These are phyloP conservation scores for Cheumatopsyche charites DNA, from an alignment of 1,140 invertebrate genomes.

Conservation along the genomic window DNA sequence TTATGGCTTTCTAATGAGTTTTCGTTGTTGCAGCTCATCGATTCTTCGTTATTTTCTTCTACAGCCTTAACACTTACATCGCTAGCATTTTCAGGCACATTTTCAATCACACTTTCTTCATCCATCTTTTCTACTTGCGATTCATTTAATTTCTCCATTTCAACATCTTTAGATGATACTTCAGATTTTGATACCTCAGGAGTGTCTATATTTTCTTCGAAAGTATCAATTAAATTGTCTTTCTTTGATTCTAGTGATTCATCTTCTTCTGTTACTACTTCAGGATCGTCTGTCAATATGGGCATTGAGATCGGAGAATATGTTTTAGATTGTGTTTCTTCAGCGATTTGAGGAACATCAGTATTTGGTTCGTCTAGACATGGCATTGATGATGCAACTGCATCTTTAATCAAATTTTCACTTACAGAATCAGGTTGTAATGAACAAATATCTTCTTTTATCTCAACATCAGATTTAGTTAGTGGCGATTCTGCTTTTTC, in stretches of 20 bases:
- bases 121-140: not conserved
- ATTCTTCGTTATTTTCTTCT: no score
- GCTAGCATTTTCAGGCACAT: not conserved
- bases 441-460: constrained; percentile 8
- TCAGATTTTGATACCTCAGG: not conserved
- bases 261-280: constrained; percentile 6
- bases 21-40: no score
- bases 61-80: not conserved
- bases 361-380: constrained; percentile 44
- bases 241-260: no score
- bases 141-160: not conserved
- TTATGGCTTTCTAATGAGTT: not conserved
- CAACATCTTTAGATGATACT: not conserved
- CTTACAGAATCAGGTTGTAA: constrained; percentile 1
- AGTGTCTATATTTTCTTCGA: not conserved
- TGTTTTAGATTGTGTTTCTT: constrained; percentile 37
- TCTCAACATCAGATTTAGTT: not conserved
- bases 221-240: no score
- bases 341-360: constrained; percentile 34
- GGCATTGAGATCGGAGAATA: constrained; percentile 48
- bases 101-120: not conserved
- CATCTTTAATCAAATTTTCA: not conserved
- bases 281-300: constrained; percentile 42
- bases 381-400: constrained; percentile 42
- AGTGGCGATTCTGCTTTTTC: not conserved